phyloP scores from a whole-genome alignment of 2,888 invertebrate genomes.

The Mystacides longicornis region DNA sequence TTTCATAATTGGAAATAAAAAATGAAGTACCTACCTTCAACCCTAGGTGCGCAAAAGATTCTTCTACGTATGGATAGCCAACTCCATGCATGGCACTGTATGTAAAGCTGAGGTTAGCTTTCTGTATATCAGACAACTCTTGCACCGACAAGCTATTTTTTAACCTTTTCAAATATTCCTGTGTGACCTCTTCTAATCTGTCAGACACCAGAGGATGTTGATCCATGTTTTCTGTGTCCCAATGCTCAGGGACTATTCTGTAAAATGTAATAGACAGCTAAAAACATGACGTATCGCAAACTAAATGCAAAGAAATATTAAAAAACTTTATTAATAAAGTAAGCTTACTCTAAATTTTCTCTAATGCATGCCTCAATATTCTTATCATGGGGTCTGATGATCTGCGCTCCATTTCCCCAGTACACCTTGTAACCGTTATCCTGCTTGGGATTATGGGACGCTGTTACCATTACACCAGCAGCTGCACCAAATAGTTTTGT shows the following conservation, averaged over 20 bases:
- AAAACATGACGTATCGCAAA: not conserved
- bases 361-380: slow-evolving; percentile 73
- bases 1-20: not conserved
- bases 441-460: slow-evolving; percentile 91
- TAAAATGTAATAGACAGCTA: slow-evolving; percentile 13
- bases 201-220: slow-evolving; percentile 53
- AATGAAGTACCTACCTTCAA: too few relatives aligned
- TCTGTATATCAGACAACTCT: slow-evolving; percentile 47
- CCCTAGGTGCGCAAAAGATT: slow-evolving; percentile 67
- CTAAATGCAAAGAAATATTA: not conserved
- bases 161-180: slow-evolving; percentile 59
- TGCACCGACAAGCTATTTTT: slow-evolving; percentile 46
- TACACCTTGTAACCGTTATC: slow-evolving; percentile 99
- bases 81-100: slow-evolving; percentile 99
- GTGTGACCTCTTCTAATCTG: slow-evolving; percentile 61
- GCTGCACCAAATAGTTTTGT: slow-evolving; percentile 65
- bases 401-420: slow-evolving; percentile 92
- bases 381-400: slow-evolving; percentile 85
- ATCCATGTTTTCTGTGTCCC: slow-evolving; percentile 61
- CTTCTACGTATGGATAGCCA: slow-evolving; percentile 69
- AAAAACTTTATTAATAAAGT: not conserved
- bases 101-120: slow-evolving; percentile 58
- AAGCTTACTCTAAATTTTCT: slow-evolving; percentile 57
- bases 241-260: slow-evolving; percentile 67
- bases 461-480: slow-evolving; percentile 90